Evolutionary conservation across 2,888 invertebrate genomes (phyloP), one percentile per base, ranked within the genome.

Genomic region (Clivina fossor): DNA sequence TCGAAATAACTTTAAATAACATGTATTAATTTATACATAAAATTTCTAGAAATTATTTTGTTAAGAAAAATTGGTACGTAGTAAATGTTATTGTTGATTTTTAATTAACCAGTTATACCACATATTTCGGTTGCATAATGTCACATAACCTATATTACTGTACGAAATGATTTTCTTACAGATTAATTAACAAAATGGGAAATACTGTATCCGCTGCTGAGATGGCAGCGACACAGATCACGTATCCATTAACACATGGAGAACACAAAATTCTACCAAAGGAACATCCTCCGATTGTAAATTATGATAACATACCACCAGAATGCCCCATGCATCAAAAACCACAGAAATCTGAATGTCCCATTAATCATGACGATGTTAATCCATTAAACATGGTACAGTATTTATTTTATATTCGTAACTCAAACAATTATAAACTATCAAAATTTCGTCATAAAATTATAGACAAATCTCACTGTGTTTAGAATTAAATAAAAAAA

Each of bases 271-370:
- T 9, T 48, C 32, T 32, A 22, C 37, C 46, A 30, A 56, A 55
- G 22, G 56, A 58, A 15, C 57, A 60, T 49, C 46, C 55, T 18
- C 55, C 55, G 54, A 57, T 40, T 53, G 11, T 19, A 5, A 5
- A 26, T 16, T 64, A 62, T 11, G 72, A 67, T 1, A 69, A 74
- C 57, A 85, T 85, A 28, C 86, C 89, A n/a, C 81, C 85, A 44
- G 90, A 90, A 77, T 93, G 92, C 72, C 92, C 92, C 0, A 89
- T 93, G 88, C 90, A 90, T 67, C 81, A 84, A 60, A 80, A 84
- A 68, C 54, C 56, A 11, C 68, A 71, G 37, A 54, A 65, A 35
- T 56, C 67, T 37, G 90, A 89, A 69, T 92, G 92, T 66, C 91
- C 92, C 0, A 81, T 90, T 3, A 76, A 80, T 64, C 80, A 84